Evolutionary conservation across 2,113 vertebrate species (phyloP), one percentile per base, ranked within the genome.

Genomic region (Elephantulus edwardii): DNA sequence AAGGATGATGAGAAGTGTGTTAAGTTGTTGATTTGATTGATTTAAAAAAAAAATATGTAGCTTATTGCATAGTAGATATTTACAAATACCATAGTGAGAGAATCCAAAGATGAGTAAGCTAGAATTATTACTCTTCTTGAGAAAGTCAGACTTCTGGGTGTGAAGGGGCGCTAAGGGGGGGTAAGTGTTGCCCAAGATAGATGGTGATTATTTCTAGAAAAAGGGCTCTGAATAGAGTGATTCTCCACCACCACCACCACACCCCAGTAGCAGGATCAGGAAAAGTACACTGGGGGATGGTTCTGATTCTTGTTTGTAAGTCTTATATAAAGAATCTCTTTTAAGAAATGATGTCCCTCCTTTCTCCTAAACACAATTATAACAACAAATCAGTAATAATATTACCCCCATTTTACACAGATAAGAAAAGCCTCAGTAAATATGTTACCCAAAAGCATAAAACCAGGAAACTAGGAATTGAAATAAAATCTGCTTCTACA

Each of bases 311-410:
- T 84, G 28, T 56, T 54, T 58, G 26, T 50, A 10, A 64, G 33
- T 33, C 81, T 81, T 94, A 46, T 80, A n/a, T 82, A 72, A 8
- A 58, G n/a, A n/a, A n/a, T 71, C 35, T 87, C 10, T 64, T 75
- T 77, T 33, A 82, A 35, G 30, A 90, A 24, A 8, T 84, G 26
- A 1, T 78, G 60, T 91, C 6, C 46, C 86, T 83, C 9, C 7
- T 87, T 90, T 83, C 38, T 94, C 54, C 40, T 78, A 82, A 44
- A 52, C 22, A 88, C 7, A 80, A n/a, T n/a, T 68, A 71, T 50
- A 50, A 13, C 46, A 68, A 70, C 38, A 70, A 78, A 56, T 54
- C 70, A 54, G 66, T 12, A 30, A 28, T 64, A 89, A 4, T 38
- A 93, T 80, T 60, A 52, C 50, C 40, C 30, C n/a, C 19, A 62